Conservation (phyloP, 2,113 vertebrate genomes). For the Bostrychus sinensis region DNA sequence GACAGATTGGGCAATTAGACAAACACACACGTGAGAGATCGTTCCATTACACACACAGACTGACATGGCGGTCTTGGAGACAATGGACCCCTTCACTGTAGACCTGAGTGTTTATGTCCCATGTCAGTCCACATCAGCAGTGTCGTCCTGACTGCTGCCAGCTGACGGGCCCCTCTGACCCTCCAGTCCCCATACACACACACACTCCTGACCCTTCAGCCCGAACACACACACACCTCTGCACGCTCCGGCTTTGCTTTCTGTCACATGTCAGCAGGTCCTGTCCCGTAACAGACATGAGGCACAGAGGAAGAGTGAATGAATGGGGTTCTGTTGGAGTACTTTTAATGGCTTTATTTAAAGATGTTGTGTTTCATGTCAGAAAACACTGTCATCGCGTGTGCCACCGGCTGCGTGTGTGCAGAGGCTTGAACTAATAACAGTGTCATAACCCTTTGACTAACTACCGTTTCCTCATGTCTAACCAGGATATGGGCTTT, state of each 20-base stretch:
- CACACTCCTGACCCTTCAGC: slow-evolving; percentile 45
- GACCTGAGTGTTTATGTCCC: slow-evolving; percentile 72
- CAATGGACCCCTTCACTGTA: slow-evolving; percentile 73
- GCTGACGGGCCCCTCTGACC: slow-evolving; percentile 47
- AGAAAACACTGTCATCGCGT: slow-evolving; percentile 86
- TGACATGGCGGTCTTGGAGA: slow-evolving; percentile 57
- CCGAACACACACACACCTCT: slow-evolving; percentile 36
- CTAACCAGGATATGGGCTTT: slow-evolving; percentile 80
- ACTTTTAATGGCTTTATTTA: slow-evolving; percentile 89
- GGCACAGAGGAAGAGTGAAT: slow-evolving; percentile 51
- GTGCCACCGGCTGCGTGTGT: slow-evolving; percentile 84
- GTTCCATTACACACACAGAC: slow-evolving; percentile 61
- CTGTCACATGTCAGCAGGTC: slow-evolving; percentile 65
- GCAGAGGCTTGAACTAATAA: slow-evolving; percentile 78
- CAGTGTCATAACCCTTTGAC: slow-evolving; percentile 31
- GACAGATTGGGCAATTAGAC: slow-evolving; percentile 71
- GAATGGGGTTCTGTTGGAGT: slow-evolving; percentile 74
- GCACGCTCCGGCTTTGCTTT: slow-evolving; percentile 56
- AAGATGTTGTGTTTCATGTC: slow-evolving; percentile 90
- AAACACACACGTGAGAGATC: slow-evolving; percentile 62
- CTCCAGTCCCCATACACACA: slow-evolving; percentile 9
- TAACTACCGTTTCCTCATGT: slow-evolving; percentile 70
- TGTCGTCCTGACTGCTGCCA: slow-evolving; percentile 74
- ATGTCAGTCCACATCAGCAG: slow-evolving; percentile 72
- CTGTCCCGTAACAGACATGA: slow-evolving; percentile 26